Evolutionary conservation across 2,888 invertebrate genomes (phyloP).

Genomic region (Oscheius sp.): DNA sequence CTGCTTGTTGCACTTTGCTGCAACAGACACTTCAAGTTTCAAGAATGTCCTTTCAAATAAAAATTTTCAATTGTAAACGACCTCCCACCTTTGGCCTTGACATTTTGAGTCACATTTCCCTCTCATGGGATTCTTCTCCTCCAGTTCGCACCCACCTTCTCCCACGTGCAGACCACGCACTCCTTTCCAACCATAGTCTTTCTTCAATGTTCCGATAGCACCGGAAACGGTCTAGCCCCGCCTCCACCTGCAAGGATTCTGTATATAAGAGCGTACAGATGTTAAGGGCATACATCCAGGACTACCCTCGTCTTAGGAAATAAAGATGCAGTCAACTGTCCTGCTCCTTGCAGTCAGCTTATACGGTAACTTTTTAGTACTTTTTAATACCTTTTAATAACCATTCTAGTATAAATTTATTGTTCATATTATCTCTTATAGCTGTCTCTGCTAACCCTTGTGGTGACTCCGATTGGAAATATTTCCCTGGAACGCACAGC

Average conservation of each 20-base stretch:
- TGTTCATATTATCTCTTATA: slow-evolving; percentile 9
- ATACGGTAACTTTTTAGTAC: slow-evolving; percentile 9
- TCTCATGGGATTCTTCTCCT: not conserved
- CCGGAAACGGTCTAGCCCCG: slow-evolving; percentile 37
- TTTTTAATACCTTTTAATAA: slow-evolving; percentile 4
- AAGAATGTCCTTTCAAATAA: too few relatives aligned
- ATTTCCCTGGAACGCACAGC: slow-evolving; percentile 63
- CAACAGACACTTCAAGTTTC: too few relatives aligned
- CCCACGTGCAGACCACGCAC: slow-evolving; percentile 26
- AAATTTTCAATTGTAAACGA: too few relatives aligned
- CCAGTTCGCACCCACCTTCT: not conserved
- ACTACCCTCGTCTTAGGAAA: not conserved
- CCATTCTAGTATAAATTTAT: not conserved
- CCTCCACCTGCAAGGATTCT: slow-evolving; percentile 21
- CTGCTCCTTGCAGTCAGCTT: slow-evolving; percentile 16
- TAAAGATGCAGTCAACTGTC: slow-evolving; percentile 25
- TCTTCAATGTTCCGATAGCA: slow-evolving; percentile 35
- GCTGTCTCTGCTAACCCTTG: slow-evolving; percentile 45
- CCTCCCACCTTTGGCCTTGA: slow-evolving; percentile 26
- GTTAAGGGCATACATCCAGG: slow-evolving; percentile 8
- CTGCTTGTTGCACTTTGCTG: too few relatives aligned
- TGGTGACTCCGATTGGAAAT: slow-evolving; percentile 62
- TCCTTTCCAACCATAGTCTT: slow-evolving; percentile 14
- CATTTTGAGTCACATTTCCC: slow-evolving; percentile 5
- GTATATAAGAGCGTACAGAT: slow-evolving; percentile 24